Conservation (phyloP, 2,888 invertebrate genomes). For the Agrochola lota region DNA sequence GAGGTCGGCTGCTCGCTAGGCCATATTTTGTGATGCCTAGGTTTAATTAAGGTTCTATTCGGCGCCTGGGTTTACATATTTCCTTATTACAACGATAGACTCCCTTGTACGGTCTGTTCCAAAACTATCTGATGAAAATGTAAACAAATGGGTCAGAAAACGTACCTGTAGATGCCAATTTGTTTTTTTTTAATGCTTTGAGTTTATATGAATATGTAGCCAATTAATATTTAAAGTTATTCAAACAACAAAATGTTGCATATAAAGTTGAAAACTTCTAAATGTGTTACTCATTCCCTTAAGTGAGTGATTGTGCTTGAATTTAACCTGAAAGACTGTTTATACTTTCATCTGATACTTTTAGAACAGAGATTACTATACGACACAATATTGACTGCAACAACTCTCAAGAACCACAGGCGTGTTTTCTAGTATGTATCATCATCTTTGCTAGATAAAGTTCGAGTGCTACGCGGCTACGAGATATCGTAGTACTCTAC, state of each 20-base stretch:
- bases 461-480: conserved; percentile 25
- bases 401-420: too few species aligned
- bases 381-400: not conserved
- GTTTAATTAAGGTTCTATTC: not conserved
- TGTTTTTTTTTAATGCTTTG: not conserved
- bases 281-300: not conserved
- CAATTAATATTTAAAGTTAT: not conserved
- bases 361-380: not conserved
- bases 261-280: not conserved
- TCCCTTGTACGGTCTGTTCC: not conserved
- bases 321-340: not conserved
- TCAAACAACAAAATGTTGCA: not conserved
- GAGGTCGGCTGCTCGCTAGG: not conserved
- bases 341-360: not conserved
- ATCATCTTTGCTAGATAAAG: not conserved
- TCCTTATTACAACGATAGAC: not conserved
- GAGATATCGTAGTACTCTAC: conserved; percentile 27
- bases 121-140: not conserved
- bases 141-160: not conserved
- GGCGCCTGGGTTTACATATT: not conserved
- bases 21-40: not conserved
- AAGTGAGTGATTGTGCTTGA: not conserved
- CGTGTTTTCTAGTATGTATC: not conserved
- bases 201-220: not conserved
- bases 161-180: not conserved